Conservation (phyloP, 2,113 vertebrate species). For the Glaucidium brasilianum region DNA sequence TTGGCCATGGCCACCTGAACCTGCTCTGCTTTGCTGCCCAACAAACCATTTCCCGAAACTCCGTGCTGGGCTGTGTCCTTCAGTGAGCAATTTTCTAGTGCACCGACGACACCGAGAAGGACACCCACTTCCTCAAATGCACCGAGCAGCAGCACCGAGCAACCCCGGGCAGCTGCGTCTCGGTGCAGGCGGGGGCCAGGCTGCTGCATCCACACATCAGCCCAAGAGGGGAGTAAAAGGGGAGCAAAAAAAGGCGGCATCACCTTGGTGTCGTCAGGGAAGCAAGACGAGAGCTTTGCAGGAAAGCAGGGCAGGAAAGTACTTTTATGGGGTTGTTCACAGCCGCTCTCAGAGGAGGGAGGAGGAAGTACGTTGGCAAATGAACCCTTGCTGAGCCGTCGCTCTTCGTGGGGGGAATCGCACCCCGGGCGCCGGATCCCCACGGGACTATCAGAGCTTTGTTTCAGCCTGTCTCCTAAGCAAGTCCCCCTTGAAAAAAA, state of each 20-base stretch:
- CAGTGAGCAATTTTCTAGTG: neutral
- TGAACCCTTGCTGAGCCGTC: neutral
- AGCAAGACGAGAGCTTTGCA: neutral
- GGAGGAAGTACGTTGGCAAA: constrained; percentile 52
- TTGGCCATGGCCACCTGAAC: neutral
- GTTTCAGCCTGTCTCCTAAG: neutral
- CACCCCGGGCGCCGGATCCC: neutral
- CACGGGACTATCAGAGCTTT: neutral
- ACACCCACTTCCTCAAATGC: constrained; percentile 73
- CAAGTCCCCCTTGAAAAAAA: neutral
- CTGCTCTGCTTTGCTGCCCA: neutral
- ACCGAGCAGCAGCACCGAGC: neutral
- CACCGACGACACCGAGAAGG: neutral
- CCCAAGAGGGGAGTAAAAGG: neutral
- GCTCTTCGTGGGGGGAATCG: neutral
- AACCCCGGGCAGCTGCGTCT: neutral
- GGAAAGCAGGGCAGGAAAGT: constrained; percentile 17
- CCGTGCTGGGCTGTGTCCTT: neutral
- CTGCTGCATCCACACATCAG: accelerated
- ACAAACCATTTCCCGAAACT: neutral
- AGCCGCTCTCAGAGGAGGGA: neutral
- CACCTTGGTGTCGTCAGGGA: accelerated
- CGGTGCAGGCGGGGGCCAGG: neutral
- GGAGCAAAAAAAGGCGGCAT: neutral
- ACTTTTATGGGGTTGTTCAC: neutral